Evolutionary conservation across 2,888 invertebrate genomes (phyloP).

Genomic region (Polydrusus tereticollis): DNA sequence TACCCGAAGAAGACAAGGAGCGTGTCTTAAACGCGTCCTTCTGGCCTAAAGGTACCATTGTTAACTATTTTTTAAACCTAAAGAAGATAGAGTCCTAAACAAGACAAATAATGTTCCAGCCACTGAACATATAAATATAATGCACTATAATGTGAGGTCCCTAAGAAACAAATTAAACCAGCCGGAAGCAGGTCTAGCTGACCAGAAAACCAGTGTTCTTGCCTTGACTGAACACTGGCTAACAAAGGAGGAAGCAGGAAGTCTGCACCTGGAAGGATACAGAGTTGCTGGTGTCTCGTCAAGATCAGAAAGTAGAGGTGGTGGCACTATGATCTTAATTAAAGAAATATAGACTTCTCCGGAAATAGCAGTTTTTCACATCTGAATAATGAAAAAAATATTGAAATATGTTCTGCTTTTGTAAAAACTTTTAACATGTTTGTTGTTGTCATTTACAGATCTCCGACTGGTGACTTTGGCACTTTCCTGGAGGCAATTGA

Average conservation of each 20-base stretch:
- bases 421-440: too few relatives aligned
- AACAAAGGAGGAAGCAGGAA: not conserved
- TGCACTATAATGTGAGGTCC: not conserved
- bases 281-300: not conserved
- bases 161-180: not conserved
- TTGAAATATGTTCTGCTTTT: too few relatives aligned
- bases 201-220: not conserved
- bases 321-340: too few relatives aligned
- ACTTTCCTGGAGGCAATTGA: too few relatives aligned
- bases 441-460: too few relatives aligned
- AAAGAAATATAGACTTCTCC: too few relatives aligned
- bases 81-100: too few relatives aligned
- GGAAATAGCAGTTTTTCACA: too few relatives aligned
- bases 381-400: too few relatives aligned
- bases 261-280: not conserved
- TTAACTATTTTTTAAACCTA: not conserved
- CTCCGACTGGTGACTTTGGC: too few relatives aligned
- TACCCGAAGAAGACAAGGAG: not conserved
- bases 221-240: not conserved
- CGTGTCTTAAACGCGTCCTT: not conserved
- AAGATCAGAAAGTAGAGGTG: not conserved
- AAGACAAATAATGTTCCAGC: too few relatives aligned
- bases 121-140: not conserved
- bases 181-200: not conserved
- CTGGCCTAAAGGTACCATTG: not conserved